phyloP scores from a whole-genome alignment of 2,888 invertebrate genomes.

The Metallyticus violacea region DNA sequence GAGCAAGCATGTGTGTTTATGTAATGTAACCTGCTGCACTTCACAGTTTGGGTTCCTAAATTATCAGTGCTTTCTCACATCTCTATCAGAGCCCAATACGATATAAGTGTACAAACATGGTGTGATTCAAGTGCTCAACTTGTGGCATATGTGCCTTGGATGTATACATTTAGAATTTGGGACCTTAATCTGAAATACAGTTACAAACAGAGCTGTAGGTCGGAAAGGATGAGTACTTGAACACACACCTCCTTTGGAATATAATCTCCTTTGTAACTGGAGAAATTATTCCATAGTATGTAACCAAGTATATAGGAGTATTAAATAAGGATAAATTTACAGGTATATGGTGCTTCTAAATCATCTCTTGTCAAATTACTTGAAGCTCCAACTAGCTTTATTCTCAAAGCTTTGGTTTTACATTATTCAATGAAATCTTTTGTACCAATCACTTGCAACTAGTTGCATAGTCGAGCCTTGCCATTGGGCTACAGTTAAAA shows the following conservation, averaged over 20 bases:
- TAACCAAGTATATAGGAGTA: background rate
- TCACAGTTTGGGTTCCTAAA: background rate
- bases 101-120: conserved; percentile 40
- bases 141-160: conserved; percentile 21
- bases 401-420: background rate
- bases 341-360: conserved; percentile 23
- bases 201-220: conserved; percentile 16
- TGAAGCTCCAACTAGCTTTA: background rate
- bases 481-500: background rate
- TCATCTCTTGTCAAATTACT: background rate
- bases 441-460: background rate
- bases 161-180: background rate
- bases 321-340: conserved; percentile 10
- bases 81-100: conserved; percentile 39
- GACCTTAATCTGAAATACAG: conserved; percentile 15
- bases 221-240: conserved; percentile 19
- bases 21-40: background rate
- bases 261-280: conserved; percentile 4
- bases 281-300: conserved; percentile 18
- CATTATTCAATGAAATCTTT: background rate
- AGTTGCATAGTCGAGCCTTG: background rate
- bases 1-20: background rate
- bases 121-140: conserved; percentile 36
- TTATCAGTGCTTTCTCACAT: background rate
- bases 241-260: conserved; percentile 7